phyloP scores from a whole-genome alignment of 1,140 invertebrate species.

The Rhyzopertha dominica region DNA sequence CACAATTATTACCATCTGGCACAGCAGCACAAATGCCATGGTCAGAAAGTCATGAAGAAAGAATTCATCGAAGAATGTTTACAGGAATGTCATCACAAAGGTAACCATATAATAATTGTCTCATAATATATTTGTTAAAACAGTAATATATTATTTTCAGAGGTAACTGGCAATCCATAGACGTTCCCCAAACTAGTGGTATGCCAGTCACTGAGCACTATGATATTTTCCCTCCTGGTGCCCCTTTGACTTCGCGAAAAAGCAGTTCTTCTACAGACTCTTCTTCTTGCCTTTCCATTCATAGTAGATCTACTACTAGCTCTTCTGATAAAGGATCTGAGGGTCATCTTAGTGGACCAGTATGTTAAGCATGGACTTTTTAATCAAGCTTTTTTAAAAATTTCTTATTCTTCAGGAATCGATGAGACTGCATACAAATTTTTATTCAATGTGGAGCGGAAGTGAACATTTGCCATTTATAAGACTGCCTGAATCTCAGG shows the following conservation, averaged over 20 bases:
- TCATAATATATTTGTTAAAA: background rate
- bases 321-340: conserved; percentile 50
- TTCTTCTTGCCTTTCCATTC: conserved; percentile 53
- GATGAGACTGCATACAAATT: conserved; percentile 40
- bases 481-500: conserved; percentile 45
- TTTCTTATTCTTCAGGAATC: conserved; percentile 35
- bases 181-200: conserved; percentile 30
- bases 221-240: conserved; percentile 37
- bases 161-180: conserved; percentile 42
- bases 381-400: conserved; percentile 13
- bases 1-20: conserved; percentile 23
- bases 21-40: conserved; percentile 25
- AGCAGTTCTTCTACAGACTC: conserved; percentile 61
- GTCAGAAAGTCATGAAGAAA: conserved; percentile 41
- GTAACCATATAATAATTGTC: conserved; percentile 10
- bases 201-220: conserved; percentile 39
- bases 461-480: conserved; percentile 46
- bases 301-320: conserved; percentile 52
- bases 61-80: conserved; percentile 39
- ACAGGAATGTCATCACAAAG: conserved; percentile 33
- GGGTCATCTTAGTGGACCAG: conserved; percentile 47
- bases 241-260: conserved; percentile 52
- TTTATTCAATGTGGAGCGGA: conserved; percentile 48
- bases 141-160: conserved; percentile 23
- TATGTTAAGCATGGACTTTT: conserved; percentile 42